Evolutionary conservation across 2,113 vertebrate genomes (phyloP).

Genomic region (Rafetus swinhoei): DNA sequence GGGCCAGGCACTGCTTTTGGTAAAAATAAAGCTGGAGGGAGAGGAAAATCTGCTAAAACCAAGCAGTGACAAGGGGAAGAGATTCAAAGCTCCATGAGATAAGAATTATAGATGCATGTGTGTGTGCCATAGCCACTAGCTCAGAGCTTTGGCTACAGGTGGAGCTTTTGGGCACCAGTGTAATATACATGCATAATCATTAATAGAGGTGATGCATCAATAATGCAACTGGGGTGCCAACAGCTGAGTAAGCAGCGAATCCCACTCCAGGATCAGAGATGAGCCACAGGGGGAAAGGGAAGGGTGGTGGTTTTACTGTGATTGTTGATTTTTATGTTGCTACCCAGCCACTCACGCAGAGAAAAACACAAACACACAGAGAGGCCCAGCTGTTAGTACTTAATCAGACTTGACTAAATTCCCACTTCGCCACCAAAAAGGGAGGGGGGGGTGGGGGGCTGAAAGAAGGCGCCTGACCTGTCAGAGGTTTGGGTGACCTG

Average conservation of each 20-base stretch:
- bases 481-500: conserved; percentile 75
- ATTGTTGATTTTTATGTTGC: background rate
- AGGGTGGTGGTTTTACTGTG: background rate
- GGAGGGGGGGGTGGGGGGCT: background rate
- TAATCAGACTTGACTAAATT: background rate
- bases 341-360: background rate
- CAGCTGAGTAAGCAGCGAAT: background rate
- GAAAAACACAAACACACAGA: background rate
- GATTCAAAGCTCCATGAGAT: background rate
- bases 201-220: background rate
- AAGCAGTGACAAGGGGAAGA: background rate
- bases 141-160: background rate
- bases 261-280: background rate
- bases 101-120: background rate
- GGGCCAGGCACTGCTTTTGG: background rate
- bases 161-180: background rate
- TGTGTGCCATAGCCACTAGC: background rate
- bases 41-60: background rate
- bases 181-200: background rate
- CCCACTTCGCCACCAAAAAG: background rate
- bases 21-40: background rate
- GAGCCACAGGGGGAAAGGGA: background rate
- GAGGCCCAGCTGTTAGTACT: background rate
- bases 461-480: conserved; percentile 74
- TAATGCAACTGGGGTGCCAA: background rate